Evolutionary conservation across 53 echinoderm and acorn worm genomes (phyloP).

Genomic region (Pentamera pediparva): DNA sequence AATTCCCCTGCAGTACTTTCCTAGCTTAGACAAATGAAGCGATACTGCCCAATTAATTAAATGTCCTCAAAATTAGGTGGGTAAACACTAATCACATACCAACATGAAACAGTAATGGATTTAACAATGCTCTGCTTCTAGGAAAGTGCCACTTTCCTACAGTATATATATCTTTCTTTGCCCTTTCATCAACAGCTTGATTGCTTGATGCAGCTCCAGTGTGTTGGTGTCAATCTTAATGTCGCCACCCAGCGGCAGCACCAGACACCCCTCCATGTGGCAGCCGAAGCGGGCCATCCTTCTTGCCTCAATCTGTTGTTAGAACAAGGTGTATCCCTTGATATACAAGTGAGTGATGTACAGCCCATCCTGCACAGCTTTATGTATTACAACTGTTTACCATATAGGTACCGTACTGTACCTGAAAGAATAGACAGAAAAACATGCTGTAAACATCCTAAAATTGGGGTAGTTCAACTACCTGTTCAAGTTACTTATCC

Average conservation of each 20-base stretch:
- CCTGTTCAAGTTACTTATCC: background rate
- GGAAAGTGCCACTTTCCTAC: background rate
- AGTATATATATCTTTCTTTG: background rate
- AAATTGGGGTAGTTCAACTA: background rate
- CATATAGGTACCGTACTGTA: background rate
- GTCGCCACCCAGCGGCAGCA: constrained; percentile 28
- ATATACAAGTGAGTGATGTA: constrained; percentile 18
- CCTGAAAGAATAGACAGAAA: background rate
- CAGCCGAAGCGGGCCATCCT: constrained; percentile 26
- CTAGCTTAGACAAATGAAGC: too few relatives aligned
- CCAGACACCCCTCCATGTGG: constrained; percentile 31
- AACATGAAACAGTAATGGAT: background rate
- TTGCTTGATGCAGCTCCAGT: constrained; percentile 15
- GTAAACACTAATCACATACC: background rate
- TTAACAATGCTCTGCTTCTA: background rate
- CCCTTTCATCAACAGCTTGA: constrained; percentile 2
- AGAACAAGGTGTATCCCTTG: constrained; percentile 20
- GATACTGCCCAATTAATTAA: too few relatives aligned
- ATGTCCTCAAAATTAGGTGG: background rate
- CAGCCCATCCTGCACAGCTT: background rate
- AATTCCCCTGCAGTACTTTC: too few relatives aligned
- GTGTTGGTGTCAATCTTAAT: constrained; percentile 26
- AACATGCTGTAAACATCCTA: background rate
- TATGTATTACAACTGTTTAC: background rate
- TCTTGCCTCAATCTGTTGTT: background rate